phyloP scores from a whole-genome alignment of 2,888 invertebrate genomes.

The Eudemis profundana region DNA sequence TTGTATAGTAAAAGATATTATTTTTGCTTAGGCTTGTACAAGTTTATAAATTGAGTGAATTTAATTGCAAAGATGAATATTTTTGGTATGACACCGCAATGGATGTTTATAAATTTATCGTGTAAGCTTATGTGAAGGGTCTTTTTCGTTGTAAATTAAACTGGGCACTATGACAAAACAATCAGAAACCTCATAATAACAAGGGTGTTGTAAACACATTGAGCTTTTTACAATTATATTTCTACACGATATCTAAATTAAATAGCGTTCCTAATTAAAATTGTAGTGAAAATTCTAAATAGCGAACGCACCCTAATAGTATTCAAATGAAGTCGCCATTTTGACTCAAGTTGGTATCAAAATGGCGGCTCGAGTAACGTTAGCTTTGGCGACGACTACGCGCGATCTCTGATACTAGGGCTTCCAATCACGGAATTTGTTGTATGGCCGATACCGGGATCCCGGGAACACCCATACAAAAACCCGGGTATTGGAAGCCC shows the following conservation, averaged over 20 bases:
- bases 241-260: slow-evolving; percentile 60
- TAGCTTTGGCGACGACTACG: slow-evolving; percentile 31
- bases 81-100: slow-evolving; percentile 80
- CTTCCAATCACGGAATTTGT: too few species aligned
- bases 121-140: slow-evolving; percentile 35
- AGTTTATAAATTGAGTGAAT: slow-evolving; percentile 64
- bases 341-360: slow-evolving; percentile 47
- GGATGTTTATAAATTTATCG: slow-evolving; percentile 57
- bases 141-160: slow-evolving; percentile 31
- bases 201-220: slow-evolving; percentile 80
- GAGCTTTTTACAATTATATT: slow-evolving; percentile 77
- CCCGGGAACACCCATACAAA: too few species aligned
- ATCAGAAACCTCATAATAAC: slow-evolving; percentile 65
- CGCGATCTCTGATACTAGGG: not conserved
- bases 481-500: too few species aligned
- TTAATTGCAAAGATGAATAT: slow-evolving; percentile 80
- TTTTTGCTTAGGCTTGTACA: slow-evolving; percentile 84
- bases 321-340: slow-evolving; percentile 47
- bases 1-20: slow-evolving; percentile 76
- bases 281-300: slow-evolving; percentile 46
- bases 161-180: slow-evolving; percentile 30
- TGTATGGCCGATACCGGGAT: too few species aligned
- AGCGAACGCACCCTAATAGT: slow-evolving; percentile 47
- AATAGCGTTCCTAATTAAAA: slow-evolving; percentile 48
- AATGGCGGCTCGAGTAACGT: slow-evolving; percentile 53